phyloP scores from a whole-genome alignment of 2,888 invertebrate genomes.

The Tridacna crocea region DNA sequence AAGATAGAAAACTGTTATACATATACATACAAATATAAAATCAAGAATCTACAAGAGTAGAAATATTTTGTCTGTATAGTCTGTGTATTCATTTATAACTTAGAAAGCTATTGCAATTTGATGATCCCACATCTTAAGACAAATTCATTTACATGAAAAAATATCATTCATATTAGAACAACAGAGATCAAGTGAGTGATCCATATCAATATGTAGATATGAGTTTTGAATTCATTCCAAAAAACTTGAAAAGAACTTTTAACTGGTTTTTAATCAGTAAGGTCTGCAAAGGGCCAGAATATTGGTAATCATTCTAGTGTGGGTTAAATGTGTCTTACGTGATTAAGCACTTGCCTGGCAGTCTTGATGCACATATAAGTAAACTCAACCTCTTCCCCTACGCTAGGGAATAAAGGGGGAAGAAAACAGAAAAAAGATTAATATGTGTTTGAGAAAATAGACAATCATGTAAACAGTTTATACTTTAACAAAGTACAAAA shows the following conservation, averaged over 20 bases:
- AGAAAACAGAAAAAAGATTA: conserved; percentile 84
- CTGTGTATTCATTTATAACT: too few relatives aligned
- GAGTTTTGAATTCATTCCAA: not conserved
- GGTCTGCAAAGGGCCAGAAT: not conserved
- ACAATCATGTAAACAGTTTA: not conserved
- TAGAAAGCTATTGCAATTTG: too few relatives aligned
- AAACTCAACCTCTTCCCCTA: conserved; percentile 85
- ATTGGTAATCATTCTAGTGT: conserved; percentile 11
- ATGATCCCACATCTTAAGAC: too few relatives aligned
- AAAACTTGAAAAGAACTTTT: not conserved
- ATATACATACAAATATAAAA: too few relatives aligned
- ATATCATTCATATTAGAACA: too few relatives aligned
- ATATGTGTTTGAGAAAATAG: conserved; percentile 51
- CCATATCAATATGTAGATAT: not conserved
- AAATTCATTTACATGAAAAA: too few relatives aligned
- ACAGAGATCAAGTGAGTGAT: conserved; percentile 14
- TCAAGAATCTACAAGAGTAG: too few relatives aligned
- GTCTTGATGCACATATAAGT: conserved; percentile 64
- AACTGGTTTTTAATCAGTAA: not conserved
- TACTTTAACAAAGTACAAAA: not conserved
- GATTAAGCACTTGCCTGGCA: conserved; percentile 74
- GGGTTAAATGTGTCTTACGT: conserved; percentile 44
- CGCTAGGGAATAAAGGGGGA: conserved; percentile 85
- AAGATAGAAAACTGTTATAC: too few relatives aligned
- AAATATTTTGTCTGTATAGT: too few relatives aligned